phyloP scores from a whole-genome alignment of 2,113 vertebrate genomes.

The Meles meles region DNA sequence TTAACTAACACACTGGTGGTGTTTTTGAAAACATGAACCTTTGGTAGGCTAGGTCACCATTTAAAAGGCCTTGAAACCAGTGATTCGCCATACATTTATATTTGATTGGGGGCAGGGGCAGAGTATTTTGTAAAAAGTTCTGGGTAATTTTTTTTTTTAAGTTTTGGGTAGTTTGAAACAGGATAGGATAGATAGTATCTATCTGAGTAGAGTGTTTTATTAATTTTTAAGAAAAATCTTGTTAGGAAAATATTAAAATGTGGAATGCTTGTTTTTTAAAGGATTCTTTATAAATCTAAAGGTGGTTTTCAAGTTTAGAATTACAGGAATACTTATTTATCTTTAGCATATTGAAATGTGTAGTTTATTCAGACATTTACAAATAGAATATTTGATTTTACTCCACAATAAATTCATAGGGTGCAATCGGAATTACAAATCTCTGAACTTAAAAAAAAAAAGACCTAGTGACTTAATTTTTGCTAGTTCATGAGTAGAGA shows the following conservation, averaged over 20 bases:
- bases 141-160: conserved; percentile 4
- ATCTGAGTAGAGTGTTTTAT: neutral
- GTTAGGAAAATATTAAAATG: neutral
- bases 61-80: neutral
- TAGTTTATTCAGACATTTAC: conserved; percentile 27
- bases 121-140: neutral
- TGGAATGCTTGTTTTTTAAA: neutral
- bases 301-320: conserved; percentile 26
- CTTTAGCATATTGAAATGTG: neutral
- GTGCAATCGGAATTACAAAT: neutral
- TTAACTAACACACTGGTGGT: neutral
- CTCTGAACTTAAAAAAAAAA: neutral
- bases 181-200: neutral
- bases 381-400: conserved; percentile 21
- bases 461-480: neutral
- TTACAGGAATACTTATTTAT: conserved; percentile 25
- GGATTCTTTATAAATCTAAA: conserved; percentile 11
- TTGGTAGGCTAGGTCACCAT: neutral
- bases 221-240: neutral
- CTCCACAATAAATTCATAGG: neutral
- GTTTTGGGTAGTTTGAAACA: conserved; percentile 44
- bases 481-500: neutral
- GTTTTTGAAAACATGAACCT: conserved; percentile 30
- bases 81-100: neutral
- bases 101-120: neutral